Evolutionary conservation across 2,797 vertebrate species (phyloP).

Genomic region (Gephyroberyx darwinii): DNA sequence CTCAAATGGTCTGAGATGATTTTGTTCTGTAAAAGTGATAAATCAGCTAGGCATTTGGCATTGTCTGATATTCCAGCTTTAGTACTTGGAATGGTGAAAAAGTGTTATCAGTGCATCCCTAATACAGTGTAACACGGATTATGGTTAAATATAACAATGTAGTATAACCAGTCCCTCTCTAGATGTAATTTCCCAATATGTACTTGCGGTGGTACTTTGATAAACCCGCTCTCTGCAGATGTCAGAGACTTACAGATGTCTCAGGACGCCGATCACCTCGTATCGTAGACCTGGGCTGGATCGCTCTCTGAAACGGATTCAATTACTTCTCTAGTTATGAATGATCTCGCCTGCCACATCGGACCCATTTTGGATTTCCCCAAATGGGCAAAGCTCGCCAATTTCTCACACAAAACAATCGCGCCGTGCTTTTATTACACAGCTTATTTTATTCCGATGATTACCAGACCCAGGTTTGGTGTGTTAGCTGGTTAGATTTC

Average conservation of each 20-base stretch:
- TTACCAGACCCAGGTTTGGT: constrained; percentile 31
- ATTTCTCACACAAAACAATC: constrained; percentile 42
- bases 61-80: background rate
- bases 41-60: background rate
- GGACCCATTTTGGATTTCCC: background rate
- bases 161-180: constrained; percentile 17
- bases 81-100: constrained; percentile 29
- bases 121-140: constrained; percentile 37
- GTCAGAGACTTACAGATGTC: constrained; percentile 1
- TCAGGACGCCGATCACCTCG: background rate
- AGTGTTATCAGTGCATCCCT: constrained; percentile 40
- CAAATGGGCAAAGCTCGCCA: constrained; percentile 16
- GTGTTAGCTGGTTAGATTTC: constrained; percentile 19
- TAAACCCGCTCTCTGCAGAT: constrained; percentile 18
- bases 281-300: constrained; percentile 11
- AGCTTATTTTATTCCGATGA: constrained; percentile 31
- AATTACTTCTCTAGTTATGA: constrained; percentile 32
- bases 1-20: no score
- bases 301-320: constrained; percentile 25
- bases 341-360: background rate
- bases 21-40: no score
- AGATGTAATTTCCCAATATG: background rate
- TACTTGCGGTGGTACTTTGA: background rate
- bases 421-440: constrained; percentile 30
- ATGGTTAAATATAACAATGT: constrained; percentile 27